Evolutionary conservation across 2,888 invertebrate genomes (phyloP), one percentile per base, ranked within the genome.

Genomic region (Diachrysia chrysitis): DNA sequence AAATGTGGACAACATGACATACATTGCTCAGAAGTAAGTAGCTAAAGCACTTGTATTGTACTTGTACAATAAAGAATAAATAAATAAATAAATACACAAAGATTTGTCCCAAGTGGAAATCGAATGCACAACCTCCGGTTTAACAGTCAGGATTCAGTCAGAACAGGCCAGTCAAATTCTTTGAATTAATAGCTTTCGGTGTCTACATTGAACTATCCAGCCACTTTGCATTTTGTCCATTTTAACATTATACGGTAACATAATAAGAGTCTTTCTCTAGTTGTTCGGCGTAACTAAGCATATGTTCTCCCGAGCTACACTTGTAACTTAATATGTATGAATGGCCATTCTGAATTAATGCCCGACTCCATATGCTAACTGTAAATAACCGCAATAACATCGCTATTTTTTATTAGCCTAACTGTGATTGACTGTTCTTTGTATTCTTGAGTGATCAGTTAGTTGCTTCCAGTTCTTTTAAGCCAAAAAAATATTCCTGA

Each of bases 231-330:
- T 51, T 66, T 19, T n/a, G 9, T 56, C 67, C 1, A 14, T 0
- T 51, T 25, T 19, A 5, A 0, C 1, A 14, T 6, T 10, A 14
- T 4, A 16, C 68, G 0, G 66, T 62, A 57, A 68, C 81, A n/a
- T 81, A 79, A 74, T 72, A 67, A 60, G 16, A 65, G 72, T 81
- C 71, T 80, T 72, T 82, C 83, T 76, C 78, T 48, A 2, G 25
- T 59, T 65, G 64, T 54, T 25, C 16, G 59, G 75, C 79, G 85
- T 78, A 73, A 78, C 79, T 78, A 77, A 84, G 76, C 73, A 79
- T 61, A 73, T 62, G 73, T 74, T 46, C 48, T n/a, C 9, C 48
- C 63, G 5, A 32, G 29, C 57, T 71, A 81, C 78, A 69, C 58
- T 62, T 66, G 54, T 57, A 69, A 67, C 63, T 78, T 76, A 73